Evolutionary conservation across 1,140 invertebrate genomes (phyloP), one percentile per base, ranked within the genome.

Genomic region (Pogonus chalceus): DNA sequence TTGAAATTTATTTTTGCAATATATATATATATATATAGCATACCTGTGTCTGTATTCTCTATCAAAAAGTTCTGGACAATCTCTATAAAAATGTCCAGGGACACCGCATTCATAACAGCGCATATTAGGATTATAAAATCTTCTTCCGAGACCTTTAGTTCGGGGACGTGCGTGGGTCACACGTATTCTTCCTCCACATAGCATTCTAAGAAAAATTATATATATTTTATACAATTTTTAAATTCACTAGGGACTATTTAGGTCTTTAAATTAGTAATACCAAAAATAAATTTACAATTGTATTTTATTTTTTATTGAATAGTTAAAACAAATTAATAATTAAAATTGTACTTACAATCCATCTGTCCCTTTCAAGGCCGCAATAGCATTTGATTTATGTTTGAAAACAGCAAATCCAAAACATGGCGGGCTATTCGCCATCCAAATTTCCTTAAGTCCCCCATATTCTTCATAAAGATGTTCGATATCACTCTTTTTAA

Each of bases 351-450:
- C 71, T 69, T 76, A 81, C 79, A 73, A 70, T 64, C 83, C 83
- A 73, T 86, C 82, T 23, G 82, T 66, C 49, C 69, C 79, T 60
- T 76, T 72, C 16, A 81, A 71, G 22, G 83, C 81, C 65, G 83
- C 81, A 58, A 79, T 80, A 20, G 83, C 84, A 73, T 85, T 80
- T 56, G 82, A 73, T 51, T 76, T 74, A 65, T 84, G 80, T 68
- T 84, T 81, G 68, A 77, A 86, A 56, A 87, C 84, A 51, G 85
- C 76, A 72, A 87, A 86, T 20, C 84, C 84, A 76, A 86, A 86
- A 23, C 84, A 79, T 1, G 77, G 76, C 23, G 77, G 77, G 64
- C 83, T 84, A 58, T 82, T 74, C 1, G 83, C 84, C 57, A 85
- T 79, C 84, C 84, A 86, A 12, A 87, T 78, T 67, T 82, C 85